A percentile compares a stretch with the other conserved stretches of the same genome.
Evolutionary conservation across 2,888 invertebrate species (phyloP).

Genomic region (Drosophila paucipuncta): DNA sequence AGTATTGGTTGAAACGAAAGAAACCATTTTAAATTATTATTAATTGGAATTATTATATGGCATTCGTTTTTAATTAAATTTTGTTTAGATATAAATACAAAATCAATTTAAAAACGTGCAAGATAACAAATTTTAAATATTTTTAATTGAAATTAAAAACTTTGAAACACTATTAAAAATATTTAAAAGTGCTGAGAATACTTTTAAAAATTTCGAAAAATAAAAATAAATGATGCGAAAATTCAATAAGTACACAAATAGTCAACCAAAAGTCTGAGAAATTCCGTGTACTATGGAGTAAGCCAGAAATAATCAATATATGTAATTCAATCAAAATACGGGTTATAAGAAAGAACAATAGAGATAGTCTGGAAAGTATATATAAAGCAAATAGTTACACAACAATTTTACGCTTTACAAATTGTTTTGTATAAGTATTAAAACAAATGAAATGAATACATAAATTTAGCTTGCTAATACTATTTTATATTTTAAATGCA

Average conservation of each 20-base stretch:
- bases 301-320: no score
- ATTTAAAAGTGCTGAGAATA: background rate
- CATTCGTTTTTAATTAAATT: background rate
- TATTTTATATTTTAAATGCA: conserved; percentile 4
- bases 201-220: no score
- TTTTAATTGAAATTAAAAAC: background rate
- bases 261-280: no score
- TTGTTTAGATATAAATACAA: background rate
- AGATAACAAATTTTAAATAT: background rate
- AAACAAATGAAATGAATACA: conserved; percentile 1
- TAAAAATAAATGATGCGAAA: no score
- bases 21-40: background rate
- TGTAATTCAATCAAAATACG: no score
- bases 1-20: background rate
- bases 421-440: background rate
- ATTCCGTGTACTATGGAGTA: no score
- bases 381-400: background rate
- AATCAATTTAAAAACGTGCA: background rate
- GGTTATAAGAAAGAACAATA: no score
- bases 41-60: background rate
- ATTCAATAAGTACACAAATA: no score
- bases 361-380: background rate
- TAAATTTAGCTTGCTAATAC: background rate
- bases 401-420: background rate
- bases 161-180: background rate